phyloP scores from a whole-genome alignment of 1,140 invertebrate species.

The Orchesella cincta region DNA sequence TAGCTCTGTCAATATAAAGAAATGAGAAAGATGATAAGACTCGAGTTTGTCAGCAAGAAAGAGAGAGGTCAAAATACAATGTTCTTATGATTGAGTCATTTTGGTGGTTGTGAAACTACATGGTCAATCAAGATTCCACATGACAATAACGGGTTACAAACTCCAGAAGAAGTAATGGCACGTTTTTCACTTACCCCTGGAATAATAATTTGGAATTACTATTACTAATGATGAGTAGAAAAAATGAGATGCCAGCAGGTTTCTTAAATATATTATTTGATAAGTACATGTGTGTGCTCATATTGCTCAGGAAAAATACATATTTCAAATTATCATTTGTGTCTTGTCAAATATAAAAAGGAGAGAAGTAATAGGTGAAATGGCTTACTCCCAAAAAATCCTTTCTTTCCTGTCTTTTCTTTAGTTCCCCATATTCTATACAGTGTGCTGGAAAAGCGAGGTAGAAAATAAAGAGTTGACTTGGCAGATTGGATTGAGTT shows the following conservation, averaged over 20 bases:
- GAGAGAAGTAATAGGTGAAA: conserved; percentile 1
- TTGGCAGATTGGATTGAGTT: conserved; percentile 38
- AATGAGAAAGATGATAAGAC: too few species aligned
- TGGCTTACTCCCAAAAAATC: conserved; percentile 24
- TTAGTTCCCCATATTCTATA: neutral
- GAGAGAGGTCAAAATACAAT: too few species aligned
- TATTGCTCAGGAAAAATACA: neutral
- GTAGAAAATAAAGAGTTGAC: conserved; percentile 8
- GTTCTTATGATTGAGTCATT: too few species aligned
- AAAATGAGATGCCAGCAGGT: neutral
- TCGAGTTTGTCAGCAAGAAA: too few species aligned
- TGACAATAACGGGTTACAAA: too few species aligned
- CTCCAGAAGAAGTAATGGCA: too few species aligned
- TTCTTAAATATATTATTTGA: neutral
- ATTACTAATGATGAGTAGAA: neutral
- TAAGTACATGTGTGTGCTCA: neutral
- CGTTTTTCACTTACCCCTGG: too few species aligned
- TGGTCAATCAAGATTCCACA: too few species aligned
- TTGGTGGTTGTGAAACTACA: too few species aligned
- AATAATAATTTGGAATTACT: conserved; percentile 9
- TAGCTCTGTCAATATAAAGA: too few species aligned
- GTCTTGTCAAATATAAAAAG: neutral
- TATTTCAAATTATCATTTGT: conserved; percentile 23
- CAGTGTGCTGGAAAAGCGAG: neutral
- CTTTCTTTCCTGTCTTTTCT: conserved; percentile 22